These are phyloP conservation scores for Ramphastos sulfuratus DNA, from an alignment of 2,113 vertebrate genomes.

Conservation along the genomic window DNA sequence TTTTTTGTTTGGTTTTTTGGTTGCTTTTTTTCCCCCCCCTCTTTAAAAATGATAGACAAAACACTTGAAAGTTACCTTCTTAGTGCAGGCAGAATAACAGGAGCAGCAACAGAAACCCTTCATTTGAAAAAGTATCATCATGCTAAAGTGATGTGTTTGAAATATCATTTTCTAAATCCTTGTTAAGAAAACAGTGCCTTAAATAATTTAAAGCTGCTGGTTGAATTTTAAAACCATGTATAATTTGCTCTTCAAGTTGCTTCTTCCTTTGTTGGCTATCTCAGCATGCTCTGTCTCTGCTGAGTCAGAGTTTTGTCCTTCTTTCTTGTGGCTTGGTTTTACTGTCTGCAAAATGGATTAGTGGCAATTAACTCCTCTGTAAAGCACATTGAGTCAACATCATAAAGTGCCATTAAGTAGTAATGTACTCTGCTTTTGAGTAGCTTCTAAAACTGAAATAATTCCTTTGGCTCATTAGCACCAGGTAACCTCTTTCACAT, in stretches of 20 bases:
- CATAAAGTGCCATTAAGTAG: neutral
- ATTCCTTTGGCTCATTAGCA: neutral
- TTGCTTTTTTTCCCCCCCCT: neutral
- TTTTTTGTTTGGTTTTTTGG: neutral
- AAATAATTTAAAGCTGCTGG: neutral
- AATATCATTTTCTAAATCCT: constrained; percentile 50
- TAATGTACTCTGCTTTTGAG: neutral
- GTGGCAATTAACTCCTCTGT: neutral
- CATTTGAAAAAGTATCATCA: constrained; percentile 28
- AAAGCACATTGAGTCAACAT: neutral
- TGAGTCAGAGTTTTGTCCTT: neutral
- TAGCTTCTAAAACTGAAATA: neutral
- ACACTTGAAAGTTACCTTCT: constrained; percentile 40
- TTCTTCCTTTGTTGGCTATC: neutral
- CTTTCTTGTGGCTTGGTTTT: constrained; percentile 30
- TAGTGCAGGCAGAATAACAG: constrained; percentile 5
- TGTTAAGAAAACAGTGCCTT: neutral
- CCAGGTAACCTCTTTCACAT: neutral
- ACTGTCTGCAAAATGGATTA: neutral
- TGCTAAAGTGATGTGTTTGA: neutral
- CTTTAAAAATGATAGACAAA: constrained; percentile 25
- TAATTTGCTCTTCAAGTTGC: neutral
- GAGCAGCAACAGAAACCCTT: constrained; percentile 42
- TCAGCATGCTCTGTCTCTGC: neutral
- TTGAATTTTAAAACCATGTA: neutral